These are phyloP conservation scores for Hyposmocoma kahamanoa DNA, from an alignment of 1,140 invertebrate species.

Conservation along the genomic window DNA sequence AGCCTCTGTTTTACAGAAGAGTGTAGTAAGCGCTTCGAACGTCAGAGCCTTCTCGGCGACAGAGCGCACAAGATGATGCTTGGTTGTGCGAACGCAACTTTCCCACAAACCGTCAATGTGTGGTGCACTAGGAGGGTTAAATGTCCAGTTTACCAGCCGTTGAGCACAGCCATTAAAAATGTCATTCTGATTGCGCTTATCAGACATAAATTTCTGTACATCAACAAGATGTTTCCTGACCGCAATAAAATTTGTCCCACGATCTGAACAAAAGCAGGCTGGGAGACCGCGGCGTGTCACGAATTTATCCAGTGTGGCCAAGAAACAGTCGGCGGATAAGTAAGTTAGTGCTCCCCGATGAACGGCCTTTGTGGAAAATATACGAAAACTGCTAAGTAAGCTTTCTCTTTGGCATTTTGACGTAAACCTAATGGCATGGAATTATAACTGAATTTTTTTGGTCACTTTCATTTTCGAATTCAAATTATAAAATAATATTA, in stretches of 20 bases:
- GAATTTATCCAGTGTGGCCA: background rate
- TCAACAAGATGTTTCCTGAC: no score
- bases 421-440: no score
- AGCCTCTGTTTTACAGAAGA: conserved; percentile 25
- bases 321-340: background rate
- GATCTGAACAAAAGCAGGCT: background rate
- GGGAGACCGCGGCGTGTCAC: background rate
- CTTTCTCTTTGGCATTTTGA: background rate
- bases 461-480: no score
- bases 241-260: background rate
- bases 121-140: conserved; percentile 29
- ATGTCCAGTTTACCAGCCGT: no score
- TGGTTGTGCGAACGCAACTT: conserved; percentile 20
- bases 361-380: background rate
- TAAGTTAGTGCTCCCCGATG: background rate
- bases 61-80: conserved; percentile 23
- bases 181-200: no score
- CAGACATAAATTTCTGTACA: no score
- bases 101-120: conserved; percentile 36
- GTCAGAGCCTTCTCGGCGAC: conserved; percentile 18
- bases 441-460: no score
- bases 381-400: background rate
- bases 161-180: no score
- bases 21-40: conserved; percentile 27
- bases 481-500: no score